Evolutionary conservation across 64 coral and sea anemone species (phyloP).

Genomic region (Anthopleura sola): DNA sequence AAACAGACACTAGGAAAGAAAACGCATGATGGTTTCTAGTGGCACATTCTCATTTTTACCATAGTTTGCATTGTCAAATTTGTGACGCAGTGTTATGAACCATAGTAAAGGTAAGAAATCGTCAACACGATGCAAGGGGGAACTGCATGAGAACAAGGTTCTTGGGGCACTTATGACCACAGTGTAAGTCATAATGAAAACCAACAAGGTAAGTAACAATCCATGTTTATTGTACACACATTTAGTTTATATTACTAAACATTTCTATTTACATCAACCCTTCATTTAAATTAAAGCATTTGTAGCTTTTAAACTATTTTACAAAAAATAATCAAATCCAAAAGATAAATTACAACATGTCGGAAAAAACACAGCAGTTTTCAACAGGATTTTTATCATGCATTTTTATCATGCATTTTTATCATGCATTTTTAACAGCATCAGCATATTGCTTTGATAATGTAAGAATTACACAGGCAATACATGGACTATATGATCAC

Average conservation of each 20-base stretch:
- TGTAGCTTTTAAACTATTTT: background rate
- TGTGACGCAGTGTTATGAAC: too few relatives aligned
- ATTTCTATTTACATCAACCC: slow-evolving; percentile 5
- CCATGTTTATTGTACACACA: background rate
- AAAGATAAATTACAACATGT: background rate
- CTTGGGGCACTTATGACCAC: too few relatives aligned
- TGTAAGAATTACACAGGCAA: background rate
- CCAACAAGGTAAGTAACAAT: background rate
- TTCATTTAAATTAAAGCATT: background rate
- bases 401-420: background rate
- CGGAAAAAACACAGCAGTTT: background rate
- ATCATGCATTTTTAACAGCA: background rate
- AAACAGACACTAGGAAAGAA: too few relatives aligned
- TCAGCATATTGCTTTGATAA: background rate
- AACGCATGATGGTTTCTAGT: too few relatives aligned
- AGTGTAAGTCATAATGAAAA: too few relatives aligned
- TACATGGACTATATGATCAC: too few relatives aligned
- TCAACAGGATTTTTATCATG: background rate
- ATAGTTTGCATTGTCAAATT: too few relatives aligned
- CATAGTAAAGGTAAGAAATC: too few relatives aligned
- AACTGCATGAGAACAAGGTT: too few relatives aligned
- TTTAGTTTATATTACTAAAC: background rate
- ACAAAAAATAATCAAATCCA: slow-evolving; percentile 6
- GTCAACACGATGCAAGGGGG: too few relatives aligned
- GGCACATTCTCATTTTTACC: too few relatives aligned